Evolutionary conservation across 2,797 vertebrate species (phyloP).

Genomic region (Chelmon rostratus): DNA sequence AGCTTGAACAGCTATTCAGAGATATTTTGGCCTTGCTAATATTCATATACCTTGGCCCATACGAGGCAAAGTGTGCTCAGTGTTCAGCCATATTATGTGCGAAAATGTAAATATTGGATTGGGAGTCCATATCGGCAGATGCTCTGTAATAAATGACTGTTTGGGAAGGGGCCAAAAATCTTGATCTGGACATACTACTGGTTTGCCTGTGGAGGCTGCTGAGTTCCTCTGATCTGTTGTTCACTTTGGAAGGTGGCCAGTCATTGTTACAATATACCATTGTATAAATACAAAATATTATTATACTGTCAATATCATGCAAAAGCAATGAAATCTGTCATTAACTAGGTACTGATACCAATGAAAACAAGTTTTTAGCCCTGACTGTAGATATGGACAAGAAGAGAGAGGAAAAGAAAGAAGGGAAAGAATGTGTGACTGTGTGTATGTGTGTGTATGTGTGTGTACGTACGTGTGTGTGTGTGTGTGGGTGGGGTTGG

Average conservation of each 20-base stretch:
- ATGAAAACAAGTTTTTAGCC: neutral
- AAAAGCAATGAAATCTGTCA: neutral
- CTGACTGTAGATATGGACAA: slow-evolving; percentile 18
- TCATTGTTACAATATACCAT: too few species aligned
- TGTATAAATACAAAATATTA: neutral
- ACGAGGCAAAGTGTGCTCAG: too few species aligned
- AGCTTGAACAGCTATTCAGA: neutral
- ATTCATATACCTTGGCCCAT: neutral
- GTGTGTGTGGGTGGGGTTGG: neutral
- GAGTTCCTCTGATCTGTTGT: slow-evolving; percentile 16
- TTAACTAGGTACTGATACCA: slow-evolving; percentile 1
- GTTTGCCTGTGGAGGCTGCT: neutral
- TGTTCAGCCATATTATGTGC: neutral
- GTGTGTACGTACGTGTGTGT: too few species aligned
- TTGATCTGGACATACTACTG: neutral
- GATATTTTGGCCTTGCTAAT: neutral
- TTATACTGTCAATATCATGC: neutral
- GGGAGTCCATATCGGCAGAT: neutral
- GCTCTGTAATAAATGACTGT: neutral
- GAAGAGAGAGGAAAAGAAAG: slow-evolving; percentile 30
- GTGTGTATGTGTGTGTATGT: too few species aligned
- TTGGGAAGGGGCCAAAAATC: neutral
- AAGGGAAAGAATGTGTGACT: slow-evolving; percentile 22
- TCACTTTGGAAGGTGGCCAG: slow-evolving; percentile 14
- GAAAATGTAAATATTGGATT: slow-evolving; percentile 1